Conservation (phyloP, 1,140 invertebrate species). For the Neodiprion lecontei region DNA sequence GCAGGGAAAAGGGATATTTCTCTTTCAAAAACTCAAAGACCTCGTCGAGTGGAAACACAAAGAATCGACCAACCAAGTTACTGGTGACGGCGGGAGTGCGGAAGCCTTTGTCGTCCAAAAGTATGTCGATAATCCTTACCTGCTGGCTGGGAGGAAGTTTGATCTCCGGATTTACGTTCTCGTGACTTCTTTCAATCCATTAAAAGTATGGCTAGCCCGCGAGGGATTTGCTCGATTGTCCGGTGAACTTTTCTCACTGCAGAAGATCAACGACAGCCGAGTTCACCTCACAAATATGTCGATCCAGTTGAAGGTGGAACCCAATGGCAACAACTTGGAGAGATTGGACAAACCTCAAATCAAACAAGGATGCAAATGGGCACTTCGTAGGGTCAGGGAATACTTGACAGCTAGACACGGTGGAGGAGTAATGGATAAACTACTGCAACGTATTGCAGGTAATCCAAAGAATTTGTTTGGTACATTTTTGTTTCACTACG, state of each 20-base stretch:
- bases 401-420: constrained; percentile 55
- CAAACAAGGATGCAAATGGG: constrained; percentile 55
- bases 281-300: constrained; percentile 70
- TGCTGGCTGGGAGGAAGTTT: constrained; percentile 62
- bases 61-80: constrained; percentile 22
- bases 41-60: constrained; percentile 47
- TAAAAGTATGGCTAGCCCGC: constrained; percentile 70
- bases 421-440: constrained; percentile 52
- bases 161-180: constrained; percentile 52
- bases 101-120: constrained; percentile 61
- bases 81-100: constrained; percentile 17
- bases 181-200: constrained; percentile 63
- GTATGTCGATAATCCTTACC: constrained; percentile 70
- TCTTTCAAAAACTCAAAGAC: constrained; percentile 64
- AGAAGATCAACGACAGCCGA: constrained; percentile 55
- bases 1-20: constrained; percentile 65
- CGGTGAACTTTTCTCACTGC: constrained; percentile 65
- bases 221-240: constrained; percentile 70
- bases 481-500: too few relatives aligned
- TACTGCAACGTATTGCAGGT: constrained; percentile 66
- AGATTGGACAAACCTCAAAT: constrained; percentile 5
- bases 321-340: neutral
- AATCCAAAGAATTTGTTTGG: neutral
- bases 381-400: constrained; percentile 49
- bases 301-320: constrained; percentile 59